Conservation (phyloP, 2,888 invertebrate species). For the Diploptera punctata region DNA sequence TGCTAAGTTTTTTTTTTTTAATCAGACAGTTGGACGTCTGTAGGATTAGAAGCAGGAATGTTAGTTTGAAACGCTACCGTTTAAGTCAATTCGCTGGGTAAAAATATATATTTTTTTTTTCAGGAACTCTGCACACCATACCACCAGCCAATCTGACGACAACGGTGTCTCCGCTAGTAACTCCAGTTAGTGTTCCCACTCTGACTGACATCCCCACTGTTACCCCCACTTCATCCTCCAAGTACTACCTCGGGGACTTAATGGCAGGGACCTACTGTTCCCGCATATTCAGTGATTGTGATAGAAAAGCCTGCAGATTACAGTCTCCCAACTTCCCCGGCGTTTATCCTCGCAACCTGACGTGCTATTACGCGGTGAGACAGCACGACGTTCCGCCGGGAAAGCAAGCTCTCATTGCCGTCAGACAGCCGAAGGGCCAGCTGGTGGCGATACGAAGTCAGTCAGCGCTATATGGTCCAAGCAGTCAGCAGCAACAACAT, state of each 20-base stretch:
- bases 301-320: conserved; percentile 84
- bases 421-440: conserved; percentile 84
- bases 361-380: conserved; percentile 91
- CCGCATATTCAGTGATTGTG: conserved; percentile 90
- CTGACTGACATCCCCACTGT: not conserved
- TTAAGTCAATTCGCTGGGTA: no score
- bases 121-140: conserved; percentile 23
- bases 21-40: no score
- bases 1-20: no score
- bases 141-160: conserved; percentile 21
- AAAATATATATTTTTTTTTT: not conserved
- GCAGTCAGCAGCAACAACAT: conserved; percentile 56
- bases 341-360: conserved; percentile 91
- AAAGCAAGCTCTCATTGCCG: conserved; percentile 86
- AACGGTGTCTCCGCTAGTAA: not conserved
- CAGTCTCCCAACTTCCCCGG: conserved; percentile 94
- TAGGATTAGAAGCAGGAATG: no score
- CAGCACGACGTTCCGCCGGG: conserved; percentile 85
- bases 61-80: no score
- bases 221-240: conserved; percentile 53
- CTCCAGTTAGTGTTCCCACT: not conserved
- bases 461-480: conserved; percentile 64
- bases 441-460: conserved; percentile 84
- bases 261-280: conserved; percentile 93
- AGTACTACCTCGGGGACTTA: conserved; percentile 83